phyloP scores from a whole-genome alignment of 2,113 vertebrate genomes.

The Scomber scombrus region DNA sequence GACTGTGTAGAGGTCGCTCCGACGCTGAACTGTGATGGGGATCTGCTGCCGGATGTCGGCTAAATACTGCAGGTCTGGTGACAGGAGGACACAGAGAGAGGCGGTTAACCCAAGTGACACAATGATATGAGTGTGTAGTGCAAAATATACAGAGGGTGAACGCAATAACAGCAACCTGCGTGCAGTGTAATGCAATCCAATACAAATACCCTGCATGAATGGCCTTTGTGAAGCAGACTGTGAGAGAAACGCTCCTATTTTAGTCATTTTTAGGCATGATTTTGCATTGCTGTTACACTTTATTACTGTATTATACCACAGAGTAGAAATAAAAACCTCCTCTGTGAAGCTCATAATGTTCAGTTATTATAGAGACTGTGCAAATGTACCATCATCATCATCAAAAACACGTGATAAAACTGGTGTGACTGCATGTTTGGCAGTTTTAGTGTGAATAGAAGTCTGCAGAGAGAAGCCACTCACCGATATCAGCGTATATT shows the following conservation, averaged over 20 bases:
- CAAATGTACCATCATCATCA: no score
- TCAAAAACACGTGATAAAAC: no score
- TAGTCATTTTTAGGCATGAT: no score
- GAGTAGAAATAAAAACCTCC: no score
- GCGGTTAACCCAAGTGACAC: background rate
- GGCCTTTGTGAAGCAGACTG: background rate
- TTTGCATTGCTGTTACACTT: no score
- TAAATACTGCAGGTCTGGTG: slow-evolving; percentile 93
- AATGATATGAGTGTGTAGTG: background rate
- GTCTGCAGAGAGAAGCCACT: slow-evolving; percentile 58
- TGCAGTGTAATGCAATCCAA: background rate
- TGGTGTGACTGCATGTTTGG: no score
- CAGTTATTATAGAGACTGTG: no score
- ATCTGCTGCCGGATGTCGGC: slow-evolving; percentile 94
- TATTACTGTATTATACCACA: no score
- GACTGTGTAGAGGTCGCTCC: slow-evolving; percentile 90
- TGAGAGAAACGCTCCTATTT: background rate
- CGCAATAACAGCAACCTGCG: background rate
- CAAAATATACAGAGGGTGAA: background rate
- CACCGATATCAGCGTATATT: slow-evolving; percentile 95
- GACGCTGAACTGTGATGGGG: slow-evolving; percentile 90
- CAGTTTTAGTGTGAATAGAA: no score
- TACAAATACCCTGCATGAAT: background rate
- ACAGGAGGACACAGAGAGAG: background rate
- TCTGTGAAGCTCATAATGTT: no score